phyloP scores from a whole-genome alignment of 1,140 invertebrate genomes.

The Galleria mellonella region DNA sequence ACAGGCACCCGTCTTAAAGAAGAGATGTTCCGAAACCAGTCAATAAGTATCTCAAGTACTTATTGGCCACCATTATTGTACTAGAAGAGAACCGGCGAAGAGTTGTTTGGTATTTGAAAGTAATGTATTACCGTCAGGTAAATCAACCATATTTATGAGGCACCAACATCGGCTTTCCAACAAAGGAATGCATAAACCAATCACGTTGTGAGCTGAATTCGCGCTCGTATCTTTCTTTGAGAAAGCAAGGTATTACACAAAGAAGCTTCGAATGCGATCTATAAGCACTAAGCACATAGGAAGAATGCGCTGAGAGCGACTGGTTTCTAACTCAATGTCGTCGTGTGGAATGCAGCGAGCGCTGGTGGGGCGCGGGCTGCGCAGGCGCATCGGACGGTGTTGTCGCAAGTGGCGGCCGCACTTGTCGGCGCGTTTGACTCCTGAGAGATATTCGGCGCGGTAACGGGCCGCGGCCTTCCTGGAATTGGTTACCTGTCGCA shows the following conservation, averaged over 20 bases:
- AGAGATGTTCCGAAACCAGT: no score
- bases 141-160: no score
- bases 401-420: conserved; percentile 66
- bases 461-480: conserved; percentile 69
- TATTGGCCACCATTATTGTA: no score
- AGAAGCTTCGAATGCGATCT: conserved; percentile 37
- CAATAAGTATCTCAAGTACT: no score
- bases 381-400: conserved; percentile 46
- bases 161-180: no score
- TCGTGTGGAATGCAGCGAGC: conserved; percentile 59
- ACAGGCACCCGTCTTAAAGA: no score
- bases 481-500: conserved; percentile 71
- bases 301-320: conserved; percentile 54
- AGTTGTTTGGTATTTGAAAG: no score
- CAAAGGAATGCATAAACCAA: no score
- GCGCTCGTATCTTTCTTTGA: no score
- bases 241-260: conserved; percentile 25
- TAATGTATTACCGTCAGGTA: no score
- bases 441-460: conserved; percentile 67
- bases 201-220: no score
- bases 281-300: conserved; percentile 24
- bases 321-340: conserved; percentile 69
- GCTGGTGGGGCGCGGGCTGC: conserved; percentile 16
- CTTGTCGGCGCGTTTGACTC: conserved; percentile 71
- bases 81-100: no score